Conservation (phyloP, 2,888 invertebrate species). For the Mycalesis mineus region DNA sequence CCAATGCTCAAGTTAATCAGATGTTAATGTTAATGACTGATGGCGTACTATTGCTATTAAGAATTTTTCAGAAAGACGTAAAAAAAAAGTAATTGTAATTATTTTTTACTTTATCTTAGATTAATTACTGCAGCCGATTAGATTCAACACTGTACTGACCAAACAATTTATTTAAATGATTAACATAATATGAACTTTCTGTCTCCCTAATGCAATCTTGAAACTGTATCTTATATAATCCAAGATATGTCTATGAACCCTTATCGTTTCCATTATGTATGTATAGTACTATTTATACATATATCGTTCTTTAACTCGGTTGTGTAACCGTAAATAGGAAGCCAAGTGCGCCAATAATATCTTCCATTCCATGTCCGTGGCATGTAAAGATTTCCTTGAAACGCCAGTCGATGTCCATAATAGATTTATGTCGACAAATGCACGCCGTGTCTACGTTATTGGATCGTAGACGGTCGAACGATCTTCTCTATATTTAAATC, state of each 20-base stretch:
- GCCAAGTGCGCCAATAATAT: slow-evolving; percentile 6
- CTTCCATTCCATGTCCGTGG: slow-evolving; percentile 2
- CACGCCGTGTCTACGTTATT: slow-evolving; percentile 17
- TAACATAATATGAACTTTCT: no score
- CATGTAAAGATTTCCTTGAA: slow-evolving; percentile 20
- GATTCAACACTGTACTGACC: no score
- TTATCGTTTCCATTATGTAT: neutral
- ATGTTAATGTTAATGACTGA: no score
- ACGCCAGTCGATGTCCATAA: slow-evolving; percentile 19
- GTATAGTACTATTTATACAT: neutral
- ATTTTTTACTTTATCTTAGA: no score
- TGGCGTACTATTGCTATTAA: no score
- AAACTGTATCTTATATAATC: no score
- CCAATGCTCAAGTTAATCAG: no score
- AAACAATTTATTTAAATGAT: no score
- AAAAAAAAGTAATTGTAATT: no score
- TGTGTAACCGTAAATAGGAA: slow-evolving; percentile 6
- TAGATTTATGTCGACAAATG: slow-evolving; percentile 17
- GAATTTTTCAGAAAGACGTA: no score
- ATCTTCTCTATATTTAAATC: slow-evolving; percentile 16
- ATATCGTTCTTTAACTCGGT: neutral
- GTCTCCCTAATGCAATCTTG: no score
- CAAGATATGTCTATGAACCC: neutral
- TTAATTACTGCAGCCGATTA: no score
- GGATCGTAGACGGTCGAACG: slow-evolving; percentile 20